Conservation (phyloP, 2,888 invertebrate genomes). For the Apocheima hispidaria region DNA sequence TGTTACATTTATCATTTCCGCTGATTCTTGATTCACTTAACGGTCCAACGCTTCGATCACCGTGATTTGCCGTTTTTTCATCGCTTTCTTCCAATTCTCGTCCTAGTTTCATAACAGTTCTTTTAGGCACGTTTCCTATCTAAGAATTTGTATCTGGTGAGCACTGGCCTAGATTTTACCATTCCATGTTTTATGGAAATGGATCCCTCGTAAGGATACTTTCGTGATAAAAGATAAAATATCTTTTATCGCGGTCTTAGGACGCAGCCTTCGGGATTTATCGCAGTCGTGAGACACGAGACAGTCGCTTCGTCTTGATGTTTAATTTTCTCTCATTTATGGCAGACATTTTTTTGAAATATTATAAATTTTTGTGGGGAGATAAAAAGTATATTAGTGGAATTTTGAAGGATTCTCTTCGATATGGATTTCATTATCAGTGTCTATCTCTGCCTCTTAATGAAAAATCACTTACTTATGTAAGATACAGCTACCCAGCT, state of each 20-base stretch:
- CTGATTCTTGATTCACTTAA: conserved; percentile 25
- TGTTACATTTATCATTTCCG: conserved; percentile 8
- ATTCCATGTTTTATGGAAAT: conserved; percentile 28
- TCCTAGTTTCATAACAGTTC: conserved; percentile 7
- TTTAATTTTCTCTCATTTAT: conserved; percentile 23
- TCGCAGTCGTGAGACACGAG: conserved; percentile 21
- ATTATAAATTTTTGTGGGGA: neutral
- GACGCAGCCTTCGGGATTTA: conserved; percentile 24
- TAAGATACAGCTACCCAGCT: neutral
- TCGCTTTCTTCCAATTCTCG: conserved; percentile 25
- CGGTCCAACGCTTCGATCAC: conserved; percentile 17
- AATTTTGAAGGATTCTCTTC: neutral
- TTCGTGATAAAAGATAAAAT: conserved; percentile 21
- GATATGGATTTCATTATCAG: neutral
- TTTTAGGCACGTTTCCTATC: conserved; percentile 11
- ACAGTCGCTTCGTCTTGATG: conserved; percentile 4
- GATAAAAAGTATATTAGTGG: neutral
- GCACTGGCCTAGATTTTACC: conserved; percentile 18
- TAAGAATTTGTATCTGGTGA: conserved; percentile 15
- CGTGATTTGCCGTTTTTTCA: conserved; percentile 17
- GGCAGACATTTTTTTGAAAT: neutral
- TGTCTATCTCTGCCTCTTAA: neutral
- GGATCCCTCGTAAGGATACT: conserved; percentile 23
- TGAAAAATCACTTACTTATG: neutral
- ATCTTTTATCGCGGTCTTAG: conserved; percentile 26